Conservation (phyloP, 2,797 vertebrate genomes). For the Furcifer pardalis region DNA sequence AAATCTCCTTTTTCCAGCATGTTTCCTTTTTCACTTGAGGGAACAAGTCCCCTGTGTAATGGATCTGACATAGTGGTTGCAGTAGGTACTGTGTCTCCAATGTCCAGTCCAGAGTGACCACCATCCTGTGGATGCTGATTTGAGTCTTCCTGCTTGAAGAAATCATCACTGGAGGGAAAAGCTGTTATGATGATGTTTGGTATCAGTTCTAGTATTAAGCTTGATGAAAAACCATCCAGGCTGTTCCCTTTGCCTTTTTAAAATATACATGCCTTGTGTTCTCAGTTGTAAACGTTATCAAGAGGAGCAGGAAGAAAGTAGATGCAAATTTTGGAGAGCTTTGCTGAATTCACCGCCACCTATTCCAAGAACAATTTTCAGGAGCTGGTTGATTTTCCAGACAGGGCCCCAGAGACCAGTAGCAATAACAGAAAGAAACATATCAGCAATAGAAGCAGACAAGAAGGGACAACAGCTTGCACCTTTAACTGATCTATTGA, state of each 20-base stretch:
- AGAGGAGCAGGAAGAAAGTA: conserved; percentile 17
- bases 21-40: conserved; percentile 8
- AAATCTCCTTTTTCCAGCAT: conserved; percentile 14
- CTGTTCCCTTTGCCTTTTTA: conserved; percentile 30
- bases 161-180: conserved; percentile 21
- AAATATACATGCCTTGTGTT: conserved; percentile 14
- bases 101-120: background rate
- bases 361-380: conserved; percentile 7
- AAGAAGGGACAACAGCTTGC: conserved; percentile 24
- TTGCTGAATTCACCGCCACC: conserved; percentile 5
- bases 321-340: conserved; percentile 5
- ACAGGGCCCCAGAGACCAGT: conserved; percentile 24
- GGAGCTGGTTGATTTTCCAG: conserved; percentile 32
- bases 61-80: background rate
- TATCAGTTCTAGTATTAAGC: conserved; percentile 26
- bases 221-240: conserved; percentile 14
- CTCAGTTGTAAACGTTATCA: background rate
- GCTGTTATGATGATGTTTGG: conserved; percentile 40
- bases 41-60: background rate
- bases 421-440: conserved; percentile 33
- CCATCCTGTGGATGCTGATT: background rate
- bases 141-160: conserved; percentile 23
- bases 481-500: conserved; percentile 14
- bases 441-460: background rate
- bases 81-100: conserved; percentile 3